Evolutionary conservation across 2,113 vertebrate species (phyloP).

Genomic region (Leiothrix lutea): DNA sequence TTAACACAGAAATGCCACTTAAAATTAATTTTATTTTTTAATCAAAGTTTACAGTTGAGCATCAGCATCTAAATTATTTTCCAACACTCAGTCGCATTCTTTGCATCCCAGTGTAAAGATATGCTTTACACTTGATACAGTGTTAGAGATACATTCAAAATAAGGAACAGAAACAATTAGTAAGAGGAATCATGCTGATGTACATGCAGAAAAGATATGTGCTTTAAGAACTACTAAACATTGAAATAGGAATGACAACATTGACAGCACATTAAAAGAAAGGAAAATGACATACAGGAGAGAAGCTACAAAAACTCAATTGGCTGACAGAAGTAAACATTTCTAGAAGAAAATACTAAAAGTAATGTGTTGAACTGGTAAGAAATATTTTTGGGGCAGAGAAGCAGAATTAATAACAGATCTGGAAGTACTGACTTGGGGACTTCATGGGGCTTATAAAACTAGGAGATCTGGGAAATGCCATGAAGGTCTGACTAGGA

Average conservation of each 20-base stretch:
- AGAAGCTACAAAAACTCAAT: slow-evolving; percentile 51
- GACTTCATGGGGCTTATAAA: slow-evolving; percentile 80
- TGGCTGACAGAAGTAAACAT: slow-evolving; percentile 43
- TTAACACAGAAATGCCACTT: slow-evolving; percentile 56
- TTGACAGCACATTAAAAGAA: slow-evolving; percentile 35
- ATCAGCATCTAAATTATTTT: slow-evolving; percentile 58
- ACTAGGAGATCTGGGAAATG: slow-evolving; percentile 75
- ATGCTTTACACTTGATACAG: slow-evolving; percentile 34
- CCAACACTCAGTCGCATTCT: slow-evolving; percentile 24
- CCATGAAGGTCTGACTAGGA: slow-evolving; percentile 71
- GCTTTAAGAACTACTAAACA: slow-evolving; percentile 37
- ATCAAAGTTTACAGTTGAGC: slow-evolving; percentile 33
- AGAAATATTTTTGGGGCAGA: slow-evolving; percentile 7
- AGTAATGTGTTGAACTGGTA: slow-evolving; percentile 27
- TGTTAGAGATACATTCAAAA: slow-evolving; percentile 50
- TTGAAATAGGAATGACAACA: slow-evolving; percentile 37
- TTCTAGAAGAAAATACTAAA: slow-evolving; percentile 49
- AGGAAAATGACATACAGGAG: slow-evolving; percentile 34
- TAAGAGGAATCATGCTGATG: slow-evolving; percentile 25
- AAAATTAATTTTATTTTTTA: slow-evolving; percentile 52
- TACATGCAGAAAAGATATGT: slow-evolving; percentile 23
- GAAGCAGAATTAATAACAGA: slow-evolving; percentile 61
- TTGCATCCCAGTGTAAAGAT: slow-evolving; percentile 47
- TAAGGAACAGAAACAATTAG: slow-evolving; percentile 30
- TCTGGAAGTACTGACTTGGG: slow-evolving; percentile 81